Percentiles rank a stretch among this genome's conserved stretches.
Evolutionary conservation across 2,888 invertebrate genomes (phyloP).

Genomic region (Aplocera efformata): DNA sequence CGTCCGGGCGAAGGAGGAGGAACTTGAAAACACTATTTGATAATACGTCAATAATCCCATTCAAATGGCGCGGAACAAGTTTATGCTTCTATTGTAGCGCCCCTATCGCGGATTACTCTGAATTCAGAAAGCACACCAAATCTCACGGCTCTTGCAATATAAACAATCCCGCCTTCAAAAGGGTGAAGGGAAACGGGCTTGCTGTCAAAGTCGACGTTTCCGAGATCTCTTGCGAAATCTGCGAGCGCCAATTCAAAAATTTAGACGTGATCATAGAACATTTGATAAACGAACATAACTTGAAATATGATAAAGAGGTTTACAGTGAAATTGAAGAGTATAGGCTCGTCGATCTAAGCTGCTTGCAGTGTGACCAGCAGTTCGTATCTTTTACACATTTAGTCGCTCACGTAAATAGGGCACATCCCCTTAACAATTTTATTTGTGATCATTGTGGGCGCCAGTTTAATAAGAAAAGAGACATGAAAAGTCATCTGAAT

Average conservation of each 20-base stretch:
- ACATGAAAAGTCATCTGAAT: constrained; percentile 52
- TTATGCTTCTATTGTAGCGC: constrained; percentile 65
- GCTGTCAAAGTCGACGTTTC: constrained; percentile 67
- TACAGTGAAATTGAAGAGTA: constrained; percentile 56
- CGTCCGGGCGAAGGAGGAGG: constrained; percentile 57
- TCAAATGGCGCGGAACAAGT: constrained; percentile 66
- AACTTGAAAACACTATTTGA: constrained; percentile 69
- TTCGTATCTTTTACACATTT: constrained; percentile 56
- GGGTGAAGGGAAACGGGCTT: constrained; percentile 51
- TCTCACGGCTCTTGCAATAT: constrained; percentile 54
- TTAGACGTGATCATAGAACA: constrained; percentile 57
- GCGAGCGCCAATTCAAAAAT: constrained; percentile 47
- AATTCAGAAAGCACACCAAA: constrained; percentile 61
- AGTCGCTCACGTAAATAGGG: constrained; percentile 52
- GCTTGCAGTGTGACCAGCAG: constrained; percentile 51
- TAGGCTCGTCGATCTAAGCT: constrained; percentile 49
- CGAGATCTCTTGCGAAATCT: constrained; percentile 56
- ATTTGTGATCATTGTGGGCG: constrained; percentile 60
- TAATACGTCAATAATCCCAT: constrained; percentile 63
- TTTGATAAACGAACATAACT: constrained; percentile 53
- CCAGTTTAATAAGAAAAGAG: constrained; percentile 54
- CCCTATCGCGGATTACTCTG: constrained; percentile 46
- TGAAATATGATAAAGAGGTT: constrained; percentile 54
- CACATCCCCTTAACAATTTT: constrained; percentile 52
- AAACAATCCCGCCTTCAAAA: constrained; percentile 49